Percentiles rank a stretch among this genome's conserved stretches.
Conservation (phyloP, 2,113 vertebrate species). For the Ptychochromis oligacanthus region DNA sequence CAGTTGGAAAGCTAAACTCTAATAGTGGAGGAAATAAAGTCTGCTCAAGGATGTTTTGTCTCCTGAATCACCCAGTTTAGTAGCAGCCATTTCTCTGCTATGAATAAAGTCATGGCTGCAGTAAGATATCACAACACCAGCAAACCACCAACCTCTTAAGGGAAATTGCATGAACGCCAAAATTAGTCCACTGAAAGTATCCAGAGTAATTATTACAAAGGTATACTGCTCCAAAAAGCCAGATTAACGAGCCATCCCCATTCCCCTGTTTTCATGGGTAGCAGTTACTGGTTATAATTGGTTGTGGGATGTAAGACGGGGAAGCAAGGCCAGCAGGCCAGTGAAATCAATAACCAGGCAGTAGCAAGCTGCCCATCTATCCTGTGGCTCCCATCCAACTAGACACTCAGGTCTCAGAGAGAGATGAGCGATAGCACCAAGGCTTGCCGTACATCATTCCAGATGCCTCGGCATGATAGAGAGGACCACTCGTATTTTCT, state of each 20-base stretch:
- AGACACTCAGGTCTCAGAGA: conserved; percentile 54
- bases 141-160: background rate
- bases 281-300: conserved; percentile 63
- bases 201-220: background rate
- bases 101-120: background rate
- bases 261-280: conserved; percentile 12
- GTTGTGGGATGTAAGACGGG: conserved; percentile 51
- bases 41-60: background rate
- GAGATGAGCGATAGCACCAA: conserved; percentile 56
- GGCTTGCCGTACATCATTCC: conserved; percentile 64
- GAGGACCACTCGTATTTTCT: conserved; percentile 18
- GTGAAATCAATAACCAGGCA: conserved; percentile 65
- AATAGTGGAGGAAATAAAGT: background rate
- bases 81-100: background rate
- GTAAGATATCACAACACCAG: background rate
- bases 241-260: background rate
- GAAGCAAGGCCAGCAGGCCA: conserved; percentile 57
- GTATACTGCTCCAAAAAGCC: background rate
- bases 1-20: background rate
- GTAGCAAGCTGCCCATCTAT: conserved; percentile 65
- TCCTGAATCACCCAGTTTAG: background rate
- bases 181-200: background rate
- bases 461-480: conserved; percentile 23
- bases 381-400: conserved; percentile 56
- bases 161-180: background rate